phyloP scores from a whole-genome alignment of 2,888 invertebrate species.

The Pollenia angustigena region DNA sequence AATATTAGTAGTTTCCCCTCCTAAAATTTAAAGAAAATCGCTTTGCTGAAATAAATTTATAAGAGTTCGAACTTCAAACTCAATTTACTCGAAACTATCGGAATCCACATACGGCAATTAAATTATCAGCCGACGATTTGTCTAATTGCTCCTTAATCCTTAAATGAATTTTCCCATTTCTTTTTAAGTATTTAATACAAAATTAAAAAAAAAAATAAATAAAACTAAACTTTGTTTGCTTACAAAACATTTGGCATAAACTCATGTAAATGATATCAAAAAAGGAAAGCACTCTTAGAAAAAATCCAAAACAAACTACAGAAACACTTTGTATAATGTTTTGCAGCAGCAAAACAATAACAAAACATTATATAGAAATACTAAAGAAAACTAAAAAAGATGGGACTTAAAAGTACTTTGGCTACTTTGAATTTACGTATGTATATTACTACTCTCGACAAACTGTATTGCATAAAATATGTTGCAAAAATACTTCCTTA shows the following conservation, averaged over 20 bases:
- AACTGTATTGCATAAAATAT: slow-evolving; percentile 68
- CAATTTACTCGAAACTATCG: no score
- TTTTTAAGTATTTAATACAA: slow-evolving; percentile 46
- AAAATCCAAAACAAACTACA: neutral
- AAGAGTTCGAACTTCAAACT: no score
- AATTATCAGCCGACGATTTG: no score
- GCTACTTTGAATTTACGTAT: slow-evolving; percentile 54
- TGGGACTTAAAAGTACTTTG: slow-evolving; percentile 55
- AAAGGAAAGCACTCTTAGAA: neutral
- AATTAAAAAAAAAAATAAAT: slow-evolving; percentile 42
- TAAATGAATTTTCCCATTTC: slow-evolving; percentile 35
- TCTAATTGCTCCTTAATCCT: slow-evolving; percentile 9
- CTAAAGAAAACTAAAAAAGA: slow-evolving; percentile 6
- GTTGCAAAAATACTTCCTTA: slow-evolving; percentile 73
- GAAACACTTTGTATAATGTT: neutral
- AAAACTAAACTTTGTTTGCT: slow-evolving; percentile 41
- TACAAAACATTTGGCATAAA: slow-evolving; percentile 12
- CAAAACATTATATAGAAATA: slow-evolving; percentile 4
- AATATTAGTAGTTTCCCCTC: no score
- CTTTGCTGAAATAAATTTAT: no score
- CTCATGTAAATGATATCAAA: slow-evolving; percentile 3
- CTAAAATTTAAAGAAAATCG: no score
- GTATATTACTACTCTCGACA: slow-evolving; percentile 63
- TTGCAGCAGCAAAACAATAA: neutral
- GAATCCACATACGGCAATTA: no score